A percentile compares a stretch with the other conserved stretches of the same genome.
Conservation (phyloP, 2,113 vertebrate species). For the Paradoxurus hermaphroditus region DNA sequence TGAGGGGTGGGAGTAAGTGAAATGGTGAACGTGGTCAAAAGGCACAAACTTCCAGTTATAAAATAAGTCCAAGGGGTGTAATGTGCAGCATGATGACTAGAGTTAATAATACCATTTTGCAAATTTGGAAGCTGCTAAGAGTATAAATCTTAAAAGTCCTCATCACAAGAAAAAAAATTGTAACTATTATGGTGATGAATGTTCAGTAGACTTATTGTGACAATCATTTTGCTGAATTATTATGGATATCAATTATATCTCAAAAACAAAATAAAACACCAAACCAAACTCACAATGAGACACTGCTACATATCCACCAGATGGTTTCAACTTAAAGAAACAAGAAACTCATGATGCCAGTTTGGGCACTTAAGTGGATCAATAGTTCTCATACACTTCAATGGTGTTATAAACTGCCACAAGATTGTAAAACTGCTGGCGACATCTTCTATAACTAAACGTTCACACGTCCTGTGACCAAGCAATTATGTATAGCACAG, state of each 20-base stretch:
- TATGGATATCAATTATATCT: not conserved
- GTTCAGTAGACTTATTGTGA: not conserved
- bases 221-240: not conserved
- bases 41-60: not conserved
- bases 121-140: not conserved
- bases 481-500: not conserved
- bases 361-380: not conserved
- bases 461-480: not conserved
- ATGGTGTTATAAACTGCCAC: not conserved
- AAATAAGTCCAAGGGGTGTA: not conserved
- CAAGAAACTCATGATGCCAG: not conserved
- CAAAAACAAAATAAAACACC: not conserved
- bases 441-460: not conserved
- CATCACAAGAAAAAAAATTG: not conserved
- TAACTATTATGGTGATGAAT: not conserved
- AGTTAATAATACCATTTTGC: not conserved
- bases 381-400: not conserved
- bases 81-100: not conserved
- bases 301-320: not conserved
- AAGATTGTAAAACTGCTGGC: not conserved
- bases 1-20: not conserved
- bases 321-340: not conserved
- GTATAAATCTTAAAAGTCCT: not conserved
- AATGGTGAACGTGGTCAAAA: not conserved
- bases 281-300: not conserved